phyloP scores from a whole-genome alignment of 2,113 vertebrate species.

The Pagrus major region DNA sequence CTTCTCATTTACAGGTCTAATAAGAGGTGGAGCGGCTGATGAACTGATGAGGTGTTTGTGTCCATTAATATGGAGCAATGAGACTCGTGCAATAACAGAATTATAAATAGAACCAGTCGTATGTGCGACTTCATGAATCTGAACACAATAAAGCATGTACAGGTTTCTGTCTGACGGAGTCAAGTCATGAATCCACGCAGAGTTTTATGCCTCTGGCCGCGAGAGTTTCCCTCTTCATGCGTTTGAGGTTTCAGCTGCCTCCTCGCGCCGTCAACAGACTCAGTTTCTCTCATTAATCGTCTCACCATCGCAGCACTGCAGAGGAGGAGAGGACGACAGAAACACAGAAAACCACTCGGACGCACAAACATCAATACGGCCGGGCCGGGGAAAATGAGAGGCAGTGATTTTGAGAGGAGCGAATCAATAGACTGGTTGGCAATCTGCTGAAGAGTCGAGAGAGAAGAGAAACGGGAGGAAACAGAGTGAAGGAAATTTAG shows the following conservation, averaged over 20 bases:
- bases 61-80: too few relatives aligned
- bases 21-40: too few relatives aligned
- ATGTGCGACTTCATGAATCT: too few relatives aligned
- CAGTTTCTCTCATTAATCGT: neutral
- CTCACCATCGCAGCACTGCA: neutral
- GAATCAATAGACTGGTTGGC: slow-evolving; percentile 38
- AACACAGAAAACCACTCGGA: neutral
- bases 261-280: neutral
- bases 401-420: slow-evolving; percentile 33
- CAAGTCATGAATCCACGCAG: neutral
- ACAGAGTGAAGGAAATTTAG: neutral
- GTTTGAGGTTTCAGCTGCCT: neutral
- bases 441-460: slow-evolving; percentile 23
- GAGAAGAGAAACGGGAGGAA: neutral
- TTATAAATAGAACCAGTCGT: too few relatives aligned
- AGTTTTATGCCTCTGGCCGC: neutral
- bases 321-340: neutral
- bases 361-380: neutral
- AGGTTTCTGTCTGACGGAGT: neutral
- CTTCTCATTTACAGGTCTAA: too few relatives aligned
- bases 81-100: too few relatives aligned
- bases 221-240: neutral
- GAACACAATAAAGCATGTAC: too few relatives aligned
- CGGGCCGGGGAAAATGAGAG: slow-evolving; percentile 15
- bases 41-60: too few relatives aligned